Conservation (phyloP, 2,113 vertebrate genomes). For the Catharus fuscescens region DNA sequence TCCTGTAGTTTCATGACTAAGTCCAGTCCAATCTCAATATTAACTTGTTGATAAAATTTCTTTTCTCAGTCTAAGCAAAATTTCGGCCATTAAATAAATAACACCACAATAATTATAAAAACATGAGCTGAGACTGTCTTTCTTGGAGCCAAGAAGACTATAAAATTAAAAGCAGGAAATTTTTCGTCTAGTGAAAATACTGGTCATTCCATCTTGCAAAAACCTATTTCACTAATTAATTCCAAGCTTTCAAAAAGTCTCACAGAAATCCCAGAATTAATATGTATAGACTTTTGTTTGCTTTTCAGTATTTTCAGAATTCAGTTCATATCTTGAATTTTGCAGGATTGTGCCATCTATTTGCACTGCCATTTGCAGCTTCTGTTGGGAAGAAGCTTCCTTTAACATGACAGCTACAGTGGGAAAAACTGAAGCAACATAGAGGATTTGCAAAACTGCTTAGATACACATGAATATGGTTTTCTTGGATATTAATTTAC, state of each 20-base stretch:
- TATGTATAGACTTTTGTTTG: background rate
- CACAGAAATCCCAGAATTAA: background rate
- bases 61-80: background rate
- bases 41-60: background rate
- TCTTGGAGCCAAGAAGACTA: background rate
- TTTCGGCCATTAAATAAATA: background rate
- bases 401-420: background rate
- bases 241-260: background rate
- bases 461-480: background rate
- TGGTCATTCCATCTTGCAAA: background rate
- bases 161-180: background rate
- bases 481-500: background rate
- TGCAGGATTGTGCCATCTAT: background rate
- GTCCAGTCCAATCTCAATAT: background rate
- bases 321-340: background rate
- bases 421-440: background rate
- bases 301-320: background rate
- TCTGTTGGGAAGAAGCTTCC: background rate
- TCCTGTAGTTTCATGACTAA: background rate
- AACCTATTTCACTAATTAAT: background rate
- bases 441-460: background rate
- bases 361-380: background rate
- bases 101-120: background rate
- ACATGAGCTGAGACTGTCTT: background rate
- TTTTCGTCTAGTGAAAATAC: background rate